Base-by-base conservation (phyloP, 23 tunicate species). In the Styela clava region DNA sequence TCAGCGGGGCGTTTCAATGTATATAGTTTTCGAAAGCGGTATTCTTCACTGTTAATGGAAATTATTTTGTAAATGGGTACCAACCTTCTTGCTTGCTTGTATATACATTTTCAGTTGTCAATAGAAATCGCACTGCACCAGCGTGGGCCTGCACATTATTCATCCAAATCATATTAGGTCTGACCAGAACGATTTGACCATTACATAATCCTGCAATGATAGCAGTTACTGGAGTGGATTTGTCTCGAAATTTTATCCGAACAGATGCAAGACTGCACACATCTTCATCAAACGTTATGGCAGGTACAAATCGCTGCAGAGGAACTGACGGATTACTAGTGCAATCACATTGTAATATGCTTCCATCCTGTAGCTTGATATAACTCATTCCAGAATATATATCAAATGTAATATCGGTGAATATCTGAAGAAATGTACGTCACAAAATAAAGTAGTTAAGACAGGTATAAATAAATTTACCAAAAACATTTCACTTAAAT, bases 341-440 rank as follows among this genome's bases (percentile, higher is more conserved):
- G 64, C 95, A 89, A 34, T 81, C 85, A 74, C 89, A 74, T 70
- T 89, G 95, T 78, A 89, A 63, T 21, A 89, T 79, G 26, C 67
- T 23, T 0, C 89, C 95, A 69, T 81, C 69, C n/a, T 81, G 77
- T 21, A 89, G 74, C 21, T 30, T 52, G 33, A 85, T 61, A 79
- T 84, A 89, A 31, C 78, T 73, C 2, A 79, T 28, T 37, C 74
- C 83, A 27, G 1, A 19, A 35, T 79, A 74, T 1, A 84, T 74
- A 74, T 89, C 95, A 74, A 69, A 81, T n/a, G 63, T 69, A 69
- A 73, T 74, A 27, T 85, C 89, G 23, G 62, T 72, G 73, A 81
- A 89, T 22, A 85, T 69, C 95, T 89, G 68, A 26, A 1, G n/a
- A n/a, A n/a, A n/a, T n/a, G n/a, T n/a, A n/a, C n/a, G n/a, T n/a